Conservation (phyloP, 2,113 vertebrate genomes). For the Pelobates fuscus region DNA sequence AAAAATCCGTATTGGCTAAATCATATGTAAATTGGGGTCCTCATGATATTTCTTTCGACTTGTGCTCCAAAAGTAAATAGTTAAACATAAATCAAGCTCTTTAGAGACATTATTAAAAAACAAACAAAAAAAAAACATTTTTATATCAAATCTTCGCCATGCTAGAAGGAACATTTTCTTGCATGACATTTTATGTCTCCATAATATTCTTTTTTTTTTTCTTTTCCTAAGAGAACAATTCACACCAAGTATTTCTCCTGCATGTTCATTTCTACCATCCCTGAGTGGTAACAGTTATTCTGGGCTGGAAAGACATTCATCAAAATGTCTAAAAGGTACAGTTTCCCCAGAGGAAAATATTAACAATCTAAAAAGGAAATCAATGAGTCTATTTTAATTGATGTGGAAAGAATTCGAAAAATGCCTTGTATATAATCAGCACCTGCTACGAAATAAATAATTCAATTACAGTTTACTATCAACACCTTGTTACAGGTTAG, state of each 20-base stretch:
- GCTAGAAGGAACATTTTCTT: background rate
- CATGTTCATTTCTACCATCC: conserved; percentile 3
- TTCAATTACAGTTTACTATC: conserved; percentile 3
- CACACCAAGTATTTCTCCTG: conserved; percentile 17
- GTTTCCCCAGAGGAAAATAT: conserved; percentile 26
- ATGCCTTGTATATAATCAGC: conserved; percentile 6
- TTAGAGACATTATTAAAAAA: background rate
- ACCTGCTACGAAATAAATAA: conserved; percentile 11
- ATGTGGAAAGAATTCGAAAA: conserved; percentile 21
- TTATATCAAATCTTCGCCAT: background rate
- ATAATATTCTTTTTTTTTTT: conserved; percentile 11
- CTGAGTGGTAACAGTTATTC: conserved; percentile 14
- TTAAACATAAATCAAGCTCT: background rate
- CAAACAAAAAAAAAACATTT: background rate
- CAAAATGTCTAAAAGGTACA: conserved; percentile 35
- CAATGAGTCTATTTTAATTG: conserved; percentile 42
- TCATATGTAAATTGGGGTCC: too few relatives aligned
- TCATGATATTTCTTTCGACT: too few relatives aligned
- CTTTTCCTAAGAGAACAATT: conserved; percentile 18
- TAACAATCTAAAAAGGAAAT: conserved; percentile 32
- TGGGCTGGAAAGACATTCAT: conserved; percentile 40
- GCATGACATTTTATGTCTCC: conserved; percentile 1
- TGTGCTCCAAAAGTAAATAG: background rate
- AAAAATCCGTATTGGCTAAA: too few relatives aligned
- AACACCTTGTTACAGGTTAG: background rate